phyloP scores from a whole-genome alignment of 2,797 vertebrate genomes.

The Phoebastria nigripes region DNA sequence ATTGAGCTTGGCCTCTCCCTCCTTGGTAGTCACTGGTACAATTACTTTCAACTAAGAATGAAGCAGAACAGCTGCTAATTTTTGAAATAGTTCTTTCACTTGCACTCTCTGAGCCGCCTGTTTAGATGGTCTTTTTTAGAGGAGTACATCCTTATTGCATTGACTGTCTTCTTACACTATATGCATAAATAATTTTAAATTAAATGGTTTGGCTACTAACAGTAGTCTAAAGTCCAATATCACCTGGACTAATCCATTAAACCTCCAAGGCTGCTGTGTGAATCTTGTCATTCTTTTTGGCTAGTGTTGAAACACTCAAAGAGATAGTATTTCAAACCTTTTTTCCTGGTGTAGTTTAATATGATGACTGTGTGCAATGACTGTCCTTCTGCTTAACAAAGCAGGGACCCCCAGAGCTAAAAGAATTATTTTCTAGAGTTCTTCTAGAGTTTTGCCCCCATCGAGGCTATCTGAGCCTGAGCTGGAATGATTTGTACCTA shows the following conservation, averaged over 20 bases:
- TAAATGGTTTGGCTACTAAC: not conserved
- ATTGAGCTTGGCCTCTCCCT: not conserved
- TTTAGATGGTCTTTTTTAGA: not conserved
- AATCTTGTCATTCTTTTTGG: not conserved
- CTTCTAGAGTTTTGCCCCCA: not conserved
- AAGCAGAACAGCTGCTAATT: not conserved
- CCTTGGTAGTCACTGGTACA: not conserved
- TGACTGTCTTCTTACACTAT: not conserved
- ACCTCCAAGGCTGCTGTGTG: not conserved
- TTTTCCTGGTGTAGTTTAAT: not conserved
- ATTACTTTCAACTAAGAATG: not conserved
- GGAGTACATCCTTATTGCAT: not conserved
- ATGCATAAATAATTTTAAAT: not conserved
- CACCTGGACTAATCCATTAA: not conserved
- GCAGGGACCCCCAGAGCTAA: not conserved
- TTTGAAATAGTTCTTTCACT: not conserved
- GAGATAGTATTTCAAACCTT: not conserved
- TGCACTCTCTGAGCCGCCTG: not conserved
- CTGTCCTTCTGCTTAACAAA: not conserved
- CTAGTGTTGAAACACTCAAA: not conserved
- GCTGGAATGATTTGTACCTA: not conserved
- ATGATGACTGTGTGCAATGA: not conserved
- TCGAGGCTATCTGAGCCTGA: not conserved
- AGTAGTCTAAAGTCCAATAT: not conserved
- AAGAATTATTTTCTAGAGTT: not conserved